Conservation (phyloP, 2,888 invertebrate species). For the Ptilodon capucinus region DNA sequence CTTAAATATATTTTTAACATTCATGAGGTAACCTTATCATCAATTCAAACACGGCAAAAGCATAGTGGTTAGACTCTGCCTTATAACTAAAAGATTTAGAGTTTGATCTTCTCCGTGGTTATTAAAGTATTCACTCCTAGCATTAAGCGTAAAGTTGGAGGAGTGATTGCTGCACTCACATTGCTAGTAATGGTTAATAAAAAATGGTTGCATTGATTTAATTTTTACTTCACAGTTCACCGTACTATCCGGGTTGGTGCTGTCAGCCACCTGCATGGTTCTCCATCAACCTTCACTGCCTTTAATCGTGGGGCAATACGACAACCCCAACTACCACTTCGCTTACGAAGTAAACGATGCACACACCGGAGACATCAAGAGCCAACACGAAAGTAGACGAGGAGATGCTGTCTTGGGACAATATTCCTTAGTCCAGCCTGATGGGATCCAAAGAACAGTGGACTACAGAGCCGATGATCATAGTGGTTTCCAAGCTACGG, state of each 20-base stretch:
- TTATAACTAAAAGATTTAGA: no score
- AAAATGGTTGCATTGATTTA: neutral
- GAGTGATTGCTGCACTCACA: no score
- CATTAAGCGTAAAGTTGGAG: no score
- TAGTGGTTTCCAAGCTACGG: constrained; percentile 79
- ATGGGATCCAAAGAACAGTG: constrained; percentile 79
- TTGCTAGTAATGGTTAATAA: no score
- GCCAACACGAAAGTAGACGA: constrained; percentile 75
- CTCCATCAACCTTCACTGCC: constrained; percentile 53
- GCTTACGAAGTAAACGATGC: constrained; percentile 80
- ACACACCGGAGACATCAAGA: constrained; percentile 80
- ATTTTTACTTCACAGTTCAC: constrained; percentile 35
- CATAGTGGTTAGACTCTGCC: no score
- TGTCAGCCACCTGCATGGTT: constrained; percentile 61
- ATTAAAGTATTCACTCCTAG: no score
- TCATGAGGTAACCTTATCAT: no score
- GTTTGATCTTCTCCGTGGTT: no score
- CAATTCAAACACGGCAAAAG: no score
- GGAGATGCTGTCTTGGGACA: constrained; percentile 80
- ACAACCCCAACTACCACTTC: constrained; percentile 75
- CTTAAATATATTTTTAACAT: no score
- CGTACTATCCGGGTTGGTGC: constrained; percentile 47
- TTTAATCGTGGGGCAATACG: constrained; percentile 33
- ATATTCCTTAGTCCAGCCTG: constrained; percentile 79
- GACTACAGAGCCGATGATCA: constrained; percentile 80